Conservation (phyloP, 2,888 invertebrate genomes). For the Stenoptilia bipunctidactyla region DNA sequence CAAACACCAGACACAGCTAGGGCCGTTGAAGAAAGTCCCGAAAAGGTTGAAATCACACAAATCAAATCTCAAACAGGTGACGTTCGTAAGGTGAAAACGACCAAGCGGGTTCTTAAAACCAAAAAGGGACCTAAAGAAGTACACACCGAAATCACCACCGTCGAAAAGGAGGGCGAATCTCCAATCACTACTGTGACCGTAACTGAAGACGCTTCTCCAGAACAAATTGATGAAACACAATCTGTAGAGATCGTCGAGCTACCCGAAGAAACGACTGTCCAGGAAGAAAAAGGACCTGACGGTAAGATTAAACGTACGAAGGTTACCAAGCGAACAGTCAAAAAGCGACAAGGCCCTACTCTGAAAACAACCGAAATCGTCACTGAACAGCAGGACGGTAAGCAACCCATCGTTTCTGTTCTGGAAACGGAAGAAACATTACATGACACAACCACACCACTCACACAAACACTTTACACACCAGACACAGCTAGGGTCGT, state of each 20-base stretch:
- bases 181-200: background rate
- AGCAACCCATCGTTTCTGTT: background rate
- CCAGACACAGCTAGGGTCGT: constrained; percentile 12
- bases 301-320: background rate
- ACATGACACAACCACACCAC: background rate
- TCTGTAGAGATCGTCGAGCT: background rate
- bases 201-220: background rate
- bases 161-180: background rate
- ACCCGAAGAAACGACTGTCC: background rate
- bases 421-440: background rate
- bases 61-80: constrained; percentile 9
- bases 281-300: background rate
- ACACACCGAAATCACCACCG: background rate
- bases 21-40: constrained; percentile 14
- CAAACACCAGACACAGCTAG: background rate
- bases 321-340: background rate
- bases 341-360: background rate
- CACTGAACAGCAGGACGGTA: background rate
- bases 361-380: background rate
- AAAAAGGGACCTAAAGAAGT: background rate
- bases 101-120: background rate
- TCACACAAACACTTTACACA: background rate
- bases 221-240: background rate
- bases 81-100: background rate
- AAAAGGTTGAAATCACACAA: constrained; percentile 20